Base-by-base conservation (phyloP, 2,113 vertebrate species). In the Gopherus evgoodei region DNA sequence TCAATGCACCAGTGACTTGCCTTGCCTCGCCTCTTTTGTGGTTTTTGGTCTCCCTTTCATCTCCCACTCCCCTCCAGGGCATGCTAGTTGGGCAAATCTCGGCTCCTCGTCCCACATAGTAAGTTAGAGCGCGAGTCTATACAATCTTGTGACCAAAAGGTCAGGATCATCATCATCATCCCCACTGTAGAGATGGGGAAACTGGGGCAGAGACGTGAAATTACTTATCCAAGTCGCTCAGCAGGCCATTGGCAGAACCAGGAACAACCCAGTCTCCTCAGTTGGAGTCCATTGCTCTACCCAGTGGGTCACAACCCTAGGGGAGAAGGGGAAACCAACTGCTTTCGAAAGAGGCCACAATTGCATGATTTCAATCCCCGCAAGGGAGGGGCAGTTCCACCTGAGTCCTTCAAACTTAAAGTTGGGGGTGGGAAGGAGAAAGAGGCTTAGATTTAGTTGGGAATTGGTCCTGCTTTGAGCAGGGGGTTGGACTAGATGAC, bases 281-380 rank as follows among this genome's bases (percentile, higher is more conserved):
- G 16, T 21, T 49, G 16, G 21, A 65, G 35, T n/a, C 27, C 42
- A 24, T 5, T 69, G 29, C 35, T n/a, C 29, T 19, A n/a, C 35
- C 6, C 62, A 9, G 8, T 21, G 62, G 16, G 62, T 35, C 17
- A 21, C 35, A n/a, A 17, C 35, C 62, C 62, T 16, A 4, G 31
- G 29, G 31, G 12, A 19, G 49, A 13, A 50, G 57, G 57, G 27
- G 13, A 29, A 27, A 31, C 25, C 1, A 65, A 54, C 21, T 16
- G 47, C 2, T 54, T 81, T 49, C 53, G 17, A 76, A 1, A 22
- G 25, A 38, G 16, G n/a, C 50, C 10, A 10, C 22, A 84, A 76
- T 62, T 0, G 1, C 38, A 1, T 24, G 22, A 35, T 79, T 84
- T 59, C 38, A 35, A 27, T 0, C 52, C 11, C 24, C 5, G 2